These are phyloP conservation scores for Strix uralensis DNA, from an alignment of 2,113 vertebrate genomes.

Conservation along the genomic window DNA sequence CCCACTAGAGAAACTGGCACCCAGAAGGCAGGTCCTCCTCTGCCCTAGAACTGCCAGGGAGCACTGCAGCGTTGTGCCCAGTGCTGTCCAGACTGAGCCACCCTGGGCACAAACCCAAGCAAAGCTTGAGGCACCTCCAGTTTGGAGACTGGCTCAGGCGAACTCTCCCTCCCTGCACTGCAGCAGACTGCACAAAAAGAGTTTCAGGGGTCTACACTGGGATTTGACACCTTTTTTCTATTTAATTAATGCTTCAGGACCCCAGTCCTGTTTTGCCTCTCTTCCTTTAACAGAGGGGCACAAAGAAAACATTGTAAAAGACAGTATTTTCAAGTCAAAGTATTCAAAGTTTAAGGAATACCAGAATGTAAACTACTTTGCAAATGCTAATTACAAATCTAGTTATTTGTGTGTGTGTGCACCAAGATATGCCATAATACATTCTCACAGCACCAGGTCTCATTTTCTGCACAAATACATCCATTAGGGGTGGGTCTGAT, in stretches of 20 bases:
- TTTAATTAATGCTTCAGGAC: neutral
- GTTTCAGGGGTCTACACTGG: neutral
- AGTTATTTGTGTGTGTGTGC: neutral
- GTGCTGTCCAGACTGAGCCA: neutral
- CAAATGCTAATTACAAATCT: neutral
- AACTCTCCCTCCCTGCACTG: neutral
- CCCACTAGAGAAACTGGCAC: neutral
- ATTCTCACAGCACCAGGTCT: neutral
- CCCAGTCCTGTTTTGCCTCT: neutral
- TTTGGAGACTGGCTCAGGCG: neutral
- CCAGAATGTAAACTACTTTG: neutral
- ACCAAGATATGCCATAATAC: neutral
- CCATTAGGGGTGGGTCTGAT: neutral
- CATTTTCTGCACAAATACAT: neutral
- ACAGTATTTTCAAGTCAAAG: neutral
- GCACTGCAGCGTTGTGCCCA: neutral
- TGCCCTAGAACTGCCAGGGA: neutral
- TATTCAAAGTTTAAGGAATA: neutral
- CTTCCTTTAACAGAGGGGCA: neutral
- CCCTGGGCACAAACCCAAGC: neutral
- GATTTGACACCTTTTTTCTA: neutral
- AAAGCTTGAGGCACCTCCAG: neutral
- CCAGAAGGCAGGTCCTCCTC: neutral
- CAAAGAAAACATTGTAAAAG: neutral
- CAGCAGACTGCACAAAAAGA: neutral